A percentile compares a stretch with the other conserved stretches of the same genome.
phyloP scores from a whole-genome alignment of 2,797 vertebrate genomes.

The Pampus argenteus region DNA sequence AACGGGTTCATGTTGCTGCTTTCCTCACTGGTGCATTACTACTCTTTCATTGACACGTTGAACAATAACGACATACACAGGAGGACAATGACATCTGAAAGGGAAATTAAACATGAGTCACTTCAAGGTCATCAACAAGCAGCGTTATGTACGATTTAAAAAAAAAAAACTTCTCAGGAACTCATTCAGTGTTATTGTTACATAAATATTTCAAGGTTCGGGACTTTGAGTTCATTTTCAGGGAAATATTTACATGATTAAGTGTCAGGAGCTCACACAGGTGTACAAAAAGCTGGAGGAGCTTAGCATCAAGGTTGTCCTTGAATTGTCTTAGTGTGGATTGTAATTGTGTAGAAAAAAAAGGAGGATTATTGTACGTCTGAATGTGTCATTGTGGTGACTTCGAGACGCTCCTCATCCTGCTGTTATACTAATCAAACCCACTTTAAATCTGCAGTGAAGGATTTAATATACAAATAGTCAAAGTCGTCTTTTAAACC shows the following conservation, averaged over 20 bases:
- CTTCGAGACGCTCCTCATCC: conserved; percentile 2
- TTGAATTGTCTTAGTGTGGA: conserved; percentile 22
- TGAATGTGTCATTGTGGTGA: conserved; percentile 7
- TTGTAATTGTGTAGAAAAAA: conserved; percentile 1
- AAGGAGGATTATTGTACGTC: conserved; percentile 20
- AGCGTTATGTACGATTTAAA: too few species aligned
- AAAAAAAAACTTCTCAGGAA: too few species aligned
- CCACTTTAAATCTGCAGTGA: conserved; percentile 13
- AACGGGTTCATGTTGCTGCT: not conserved
- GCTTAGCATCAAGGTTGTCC: conserved; percentile 13
- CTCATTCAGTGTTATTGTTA: not conserved
- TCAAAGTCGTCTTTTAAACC: conserved; percentile 11
- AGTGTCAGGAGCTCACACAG: not conserved
- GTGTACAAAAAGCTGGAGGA: not conserved
- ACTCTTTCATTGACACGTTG: too few species aligned
- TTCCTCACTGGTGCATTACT: too few species aligned
- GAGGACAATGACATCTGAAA: not conserved
- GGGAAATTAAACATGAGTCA: not conserved
- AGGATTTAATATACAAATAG: conserved; percentile 49
- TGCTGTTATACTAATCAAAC: conserved; percentile 18
- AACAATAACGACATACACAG: not conserved
- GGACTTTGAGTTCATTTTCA: conserved; percentile 9
- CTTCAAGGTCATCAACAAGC: not conserved
- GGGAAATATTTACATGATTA: conserved; percentile 8
- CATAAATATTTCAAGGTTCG: conserved; percentile 21